phyloP scores from a whole-genome alignment of 2,113 vertebrate genomes.

The Semicossyphus pulcher region DNA sequence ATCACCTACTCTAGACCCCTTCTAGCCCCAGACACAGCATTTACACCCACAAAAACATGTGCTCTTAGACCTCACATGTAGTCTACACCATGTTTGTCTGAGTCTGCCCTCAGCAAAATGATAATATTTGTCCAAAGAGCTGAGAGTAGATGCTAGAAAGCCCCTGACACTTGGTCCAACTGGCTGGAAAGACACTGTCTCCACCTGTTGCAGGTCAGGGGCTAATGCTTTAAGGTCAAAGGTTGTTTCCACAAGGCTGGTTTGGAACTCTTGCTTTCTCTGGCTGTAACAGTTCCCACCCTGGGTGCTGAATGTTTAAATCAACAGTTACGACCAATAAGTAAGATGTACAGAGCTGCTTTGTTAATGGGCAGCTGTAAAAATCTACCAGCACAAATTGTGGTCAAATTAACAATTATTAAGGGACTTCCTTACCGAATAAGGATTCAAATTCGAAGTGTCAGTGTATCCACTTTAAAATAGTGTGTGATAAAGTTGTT shows the following conservation, averaged over 20 bases:
- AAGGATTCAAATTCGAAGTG: neutral
- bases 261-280: slow-evolving; percentile 77
- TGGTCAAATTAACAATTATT: neutral
- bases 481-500: neutral
- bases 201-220: slow-evolving; percentile 85
- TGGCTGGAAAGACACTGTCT: slow-evolving; percentile 78
- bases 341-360: slow-evolving; percentile 10
- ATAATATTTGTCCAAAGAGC: slow-evolving; percentile 85
- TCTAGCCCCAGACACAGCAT: slow-evolving; percentile 77
- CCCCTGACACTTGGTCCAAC: slow-evolving; percentile 67
- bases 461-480: neutral
- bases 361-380: slow-evolving; percentile 18
- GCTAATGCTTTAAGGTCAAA: slow-evolving; percentile 83
- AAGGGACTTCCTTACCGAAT: neutral
- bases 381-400: neutral
- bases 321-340: slow-evolving; percentile 65
- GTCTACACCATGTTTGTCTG: slow-evolving; percentile 71
- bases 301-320: slow-evolving; percentile 74
- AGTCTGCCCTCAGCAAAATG: slow-evolving; percentile 76
- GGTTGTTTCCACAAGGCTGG: slow-evolving; percentile 80
- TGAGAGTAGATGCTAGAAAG: slow-evolving; percentile 64
- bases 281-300: slow-evolving; percentile 70
- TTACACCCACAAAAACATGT: slow-evolving; percentile 77
- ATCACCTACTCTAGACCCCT: slow-evolving; percentile 63
- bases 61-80: slow-evolving; percentile 81